A percentile compares a stretch with the other conserved stretches of the same genome.
Conservation (phyloP, 2,113 vertebrate genomes). For the Alexandromys fortis region DNA sequence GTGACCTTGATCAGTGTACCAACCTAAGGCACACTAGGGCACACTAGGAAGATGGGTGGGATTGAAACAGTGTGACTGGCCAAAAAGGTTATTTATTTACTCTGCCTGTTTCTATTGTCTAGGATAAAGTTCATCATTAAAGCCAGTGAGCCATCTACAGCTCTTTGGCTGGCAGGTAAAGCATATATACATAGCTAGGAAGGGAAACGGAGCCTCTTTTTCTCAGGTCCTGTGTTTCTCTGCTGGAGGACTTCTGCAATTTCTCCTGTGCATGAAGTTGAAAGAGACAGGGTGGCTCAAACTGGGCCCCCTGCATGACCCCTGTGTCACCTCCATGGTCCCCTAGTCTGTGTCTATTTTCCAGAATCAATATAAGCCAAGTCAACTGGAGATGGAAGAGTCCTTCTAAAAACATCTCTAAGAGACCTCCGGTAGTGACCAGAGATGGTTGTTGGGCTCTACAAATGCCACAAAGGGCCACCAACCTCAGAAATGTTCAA, state of each 20-base stretch:
- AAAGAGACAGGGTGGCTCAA: neutral
- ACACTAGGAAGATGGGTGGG: neutral
- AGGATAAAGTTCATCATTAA: neutral
- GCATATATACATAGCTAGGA: neutral
- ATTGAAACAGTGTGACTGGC: neutral
- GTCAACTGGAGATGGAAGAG: neutral
- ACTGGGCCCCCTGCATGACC: neutral
- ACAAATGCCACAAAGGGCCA: neutral
- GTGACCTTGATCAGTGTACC: neutral
- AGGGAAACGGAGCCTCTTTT: too few species aligned
- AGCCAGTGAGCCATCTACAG: neutral
- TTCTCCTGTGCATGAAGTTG: neutral
- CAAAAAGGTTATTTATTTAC: neutral
- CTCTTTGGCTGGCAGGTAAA: neutral
- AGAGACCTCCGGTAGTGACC: neutral
- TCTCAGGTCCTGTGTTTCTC: neutral
- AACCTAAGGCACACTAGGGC: neutral
- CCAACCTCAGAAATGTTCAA: neutral
- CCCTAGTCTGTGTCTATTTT: neutral
- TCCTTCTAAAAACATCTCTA: neutral
- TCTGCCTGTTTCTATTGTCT: neutral
- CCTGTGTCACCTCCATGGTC: neutral
- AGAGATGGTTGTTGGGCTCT: neutral
- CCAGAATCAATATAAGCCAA: neutral
- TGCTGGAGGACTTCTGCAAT: neutral